Evolutionary conservation across 2,113 vertebrate species (phyloP), one percentile per base, ranked within the genome.

Genomic region (Ceyx cyanopectus): DNA sequence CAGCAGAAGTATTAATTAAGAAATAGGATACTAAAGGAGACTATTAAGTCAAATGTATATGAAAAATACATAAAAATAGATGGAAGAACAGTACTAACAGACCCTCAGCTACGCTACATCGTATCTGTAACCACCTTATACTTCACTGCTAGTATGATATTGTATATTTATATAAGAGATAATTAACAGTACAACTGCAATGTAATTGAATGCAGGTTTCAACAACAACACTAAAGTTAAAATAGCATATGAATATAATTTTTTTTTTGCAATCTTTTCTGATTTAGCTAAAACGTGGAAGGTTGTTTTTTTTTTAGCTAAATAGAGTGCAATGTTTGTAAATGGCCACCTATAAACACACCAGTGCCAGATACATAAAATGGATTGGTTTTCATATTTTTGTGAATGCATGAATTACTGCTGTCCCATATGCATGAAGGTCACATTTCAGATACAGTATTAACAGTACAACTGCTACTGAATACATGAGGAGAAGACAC

Each of bases 151-250:
- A 16, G 13, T 48, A 75, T 10, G 10, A 57, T 85, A 75, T 9
- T 85, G 30, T 89, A 54, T 92, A 85, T 89, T 97, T 92, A 75
- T 73, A 45, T 26, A 95, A 13, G n/a, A 21, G 30, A 79, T 92
- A 81, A 85, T 89, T 95, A 95, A 69, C 57, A 70, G 67, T n/a
- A 62, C 19, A 82, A 89, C n/a, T 66, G n/a, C 65, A 95, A 57
- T 87, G 27, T 91, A 95, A 93, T 80, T 85, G 66, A 96, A 92
- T 70, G 50, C 26, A 94, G 34, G 24, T 89, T 92, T 96, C 32
- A 95, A 81, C 81, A 97, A 81, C 62, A 92, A 84, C 37, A 85
- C 12, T 19, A 29, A 90, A 92, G 34, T 96, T 91, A 74, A 96
- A 95, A 84, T 87, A 63, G 37, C 61, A 70, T 72, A 65, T 45